Conservation (phyloP, 2,797 vertebrate species). For the Allobates femoralis region DNA sequence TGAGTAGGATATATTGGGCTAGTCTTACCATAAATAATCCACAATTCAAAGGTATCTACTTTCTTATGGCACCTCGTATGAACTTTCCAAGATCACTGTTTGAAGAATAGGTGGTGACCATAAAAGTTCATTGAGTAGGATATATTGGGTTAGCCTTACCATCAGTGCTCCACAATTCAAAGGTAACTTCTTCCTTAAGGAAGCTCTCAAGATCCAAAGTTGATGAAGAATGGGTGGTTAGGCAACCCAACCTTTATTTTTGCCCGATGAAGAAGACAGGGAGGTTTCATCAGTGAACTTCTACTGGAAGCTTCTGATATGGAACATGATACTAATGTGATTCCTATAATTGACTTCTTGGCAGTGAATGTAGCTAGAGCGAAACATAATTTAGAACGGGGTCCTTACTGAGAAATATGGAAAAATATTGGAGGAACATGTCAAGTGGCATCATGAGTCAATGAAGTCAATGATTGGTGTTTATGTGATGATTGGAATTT, state of each 20-base stretch:
- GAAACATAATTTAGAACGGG: neutral
- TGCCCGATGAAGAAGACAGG: neutral
- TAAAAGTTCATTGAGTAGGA: neutral
- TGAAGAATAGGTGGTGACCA: too few species aligned
- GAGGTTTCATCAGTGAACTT: neutral
- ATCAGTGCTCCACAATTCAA: neutral
- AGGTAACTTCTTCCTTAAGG: neutral
- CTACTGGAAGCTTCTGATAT: neutral
- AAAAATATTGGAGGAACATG: neutral
- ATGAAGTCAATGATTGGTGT: neutral
- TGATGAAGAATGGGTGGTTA: neutral
- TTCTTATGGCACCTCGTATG: too few species aligned
- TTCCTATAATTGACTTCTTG: neutral
- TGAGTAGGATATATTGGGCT: too few species aligned
- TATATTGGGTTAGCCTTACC: neutral
- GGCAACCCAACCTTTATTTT: neutral
- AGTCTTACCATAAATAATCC: too few species aligned
- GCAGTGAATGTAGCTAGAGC: neutral
- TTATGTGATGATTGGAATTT: too few species aligned
- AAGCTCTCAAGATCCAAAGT: neutral
- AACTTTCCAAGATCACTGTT: too few species aligned
- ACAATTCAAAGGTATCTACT: too few species aligned
- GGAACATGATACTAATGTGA: neutral
- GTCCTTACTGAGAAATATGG: neutral
- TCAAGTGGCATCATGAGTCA: neutral